Evolutionary conservation across 2,888 invertebrate genomes (phyloP).

Genomic region (Cosmorhoe ocellata): DNA sequence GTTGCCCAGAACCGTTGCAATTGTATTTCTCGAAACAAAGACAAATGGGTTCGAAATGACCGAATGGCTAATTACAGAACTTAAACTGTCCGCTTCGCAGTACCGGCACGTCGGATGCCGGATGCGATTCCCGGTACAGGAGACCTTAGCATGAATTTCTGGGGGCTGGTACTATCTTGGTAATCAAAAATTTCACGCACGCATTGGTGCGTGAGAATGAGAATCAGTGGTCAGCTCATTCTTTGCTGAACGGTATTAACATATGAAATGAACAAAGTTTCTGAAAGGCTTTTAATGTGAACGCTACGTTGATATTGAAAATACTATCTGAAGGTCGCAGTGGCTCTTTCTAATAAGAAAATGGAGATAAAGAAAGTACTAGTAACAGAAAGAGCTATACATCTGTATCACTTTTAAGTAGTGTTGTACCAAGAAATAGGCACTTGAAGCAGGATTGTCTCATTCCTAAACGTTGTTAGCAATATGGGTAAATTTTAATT

Average conservation of each 20-base stretch:
- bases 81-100: slow-evolving; percentile 38
- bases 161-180: slow-evolving; percentile 24
- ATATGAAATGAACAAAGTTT: too few species aligned
- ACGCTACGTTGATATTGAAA: too few species aligned
- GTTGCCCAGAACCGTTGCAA: slow-evolving; percentile 7
- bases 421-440: not conserved
- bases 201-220: slow-evolving; percentile 8
- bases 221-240: slow-evolving; percentile 6
- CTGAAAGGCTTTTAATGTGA: too few species aligned
- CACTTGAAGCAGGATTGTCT: not conserved
- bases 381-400: too few species aligned
- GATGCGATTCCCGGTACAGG: slow-evolving; percentile 47
- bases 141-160: slow-evolving; percentile 25
- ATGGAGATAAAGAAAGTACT: too few species aligned
- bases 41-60: slow-evolving; percentile 30
- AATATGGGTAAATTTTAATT: slow-evolving; percentile 1
- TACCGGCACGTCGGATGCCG: slow-evolving; percentile 40
- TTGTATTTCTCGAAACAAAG: slow-evolving; percentile 23
- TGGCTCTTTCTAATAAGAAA: too few species aligned
- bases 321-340: too few species aligned
- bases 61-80: slow-evolving; percentile 50
- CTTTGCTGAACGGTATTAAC: not conserved
- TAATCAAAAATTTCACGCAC: slow-evolving; percentile 25
- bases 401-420: too few species aligned
- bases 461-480: slow-evolving; percentile 1